Conservation (phyloP, 1,140 invertebrate genomes). For the Panagrolaimus sp. region DNA sequence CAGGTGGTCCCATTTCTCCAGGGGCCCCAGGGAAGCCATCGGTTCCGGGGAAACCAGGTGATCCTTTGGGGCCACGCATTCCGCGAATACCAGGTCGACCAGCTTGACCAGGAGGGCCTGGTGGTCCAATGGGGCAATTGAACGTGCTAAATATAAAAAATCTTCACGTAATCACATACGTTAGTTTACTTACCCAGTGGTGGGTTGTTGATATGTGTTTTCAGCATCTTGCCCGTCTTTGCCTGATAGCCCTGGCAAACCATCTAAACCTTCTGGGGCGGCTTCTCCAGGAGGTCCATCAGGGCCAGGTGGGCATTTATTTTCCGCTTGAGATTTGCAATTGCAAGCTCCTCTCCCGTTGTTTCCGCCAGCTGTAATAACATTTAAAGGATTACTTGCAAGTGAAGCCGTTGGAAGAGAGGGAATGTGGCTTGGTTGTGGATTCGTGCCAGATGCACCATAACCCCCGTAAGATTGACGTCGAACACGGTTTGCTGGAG, state of each 20-base stretch:
- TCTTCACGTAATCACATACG: too few species aligned
- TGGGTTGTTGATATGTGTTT: not conserved
- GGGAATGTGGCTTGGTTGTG: too few species aligned
- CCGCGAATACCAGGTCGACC: conserved; percentile 41
- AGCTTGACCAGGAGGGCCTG: conserved; percentile 18
- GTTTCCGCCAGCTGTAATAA: too few species aligned
- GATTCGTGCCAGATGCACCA: too few species aligned
- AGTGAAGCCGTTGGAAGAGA: too few species aligned
- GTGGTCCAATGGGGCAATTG: conserved; percentile 15
- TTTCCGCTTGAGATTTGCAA: conserved; percentile 22
- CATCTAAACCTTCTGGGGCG: conserved; percentile 21
- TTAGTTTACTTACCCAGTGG: not conserved
- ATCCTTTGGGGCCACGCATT: conserved; percentile 40
- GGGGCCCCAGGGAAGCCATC: conserved; percentile 31
- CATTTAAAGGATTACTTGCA: too few species aligned
- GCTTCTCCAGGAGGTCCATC: conserved; percentile 35
- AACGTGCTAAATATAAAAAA: not conserved
- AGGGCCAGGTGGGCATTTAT: conserved; percentile 40
- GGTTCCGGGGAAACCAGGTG: conserved; percentile 41
- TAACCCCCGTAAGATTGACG: conserved; percentile 41
- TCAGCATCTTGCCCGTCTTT: conserved; percentile 21
- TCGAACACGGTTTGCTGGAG: conserved; percentile 39
- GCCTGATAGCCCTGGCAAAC: conserved; percentile 25
- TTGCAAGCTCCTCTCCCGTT: too few species aligned
- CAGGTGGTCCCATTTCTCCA: conserved; percentile 21